phyloP scores from a whole-genome alignment of 2,888 invertebrate species.

The Calameuta idolon region DNA sequence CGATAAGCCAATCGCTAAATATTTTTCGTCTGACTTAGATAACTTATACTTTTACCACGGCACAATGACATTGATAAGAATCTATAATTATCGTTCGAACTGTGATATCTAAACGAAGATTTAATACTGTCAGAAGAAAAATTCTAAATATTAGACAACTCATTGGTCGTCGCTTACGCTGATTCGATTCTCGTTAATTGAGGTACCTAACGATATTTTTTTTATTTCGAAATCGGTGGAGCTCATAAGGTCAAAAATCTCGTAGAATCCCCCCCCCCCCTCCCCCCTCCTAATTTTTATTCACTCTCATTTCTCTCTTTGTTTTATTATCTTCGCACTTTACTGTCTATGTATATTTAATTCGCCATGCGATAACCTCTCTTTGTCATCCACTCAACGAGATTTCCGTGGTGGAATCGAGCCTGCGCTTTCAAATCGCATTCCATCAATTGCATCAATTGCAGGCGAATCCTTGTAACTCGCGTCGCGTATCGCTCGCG shows the following conservation, averaged over 20 bases:
- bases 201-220: background rate
- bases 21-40: background rate
- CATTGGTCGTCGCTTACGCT: background rate
- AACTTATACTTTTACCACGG: background rate
- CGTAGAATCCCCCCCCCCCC: too few relatives aligned
- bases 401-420: background rate
- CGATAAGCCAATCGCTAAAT: background rate
- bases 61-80: background rate
- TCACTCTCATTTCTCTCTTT: background rate
- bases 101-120: background rate
- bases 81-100: background rate
- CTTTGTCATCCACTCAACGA: background rate
- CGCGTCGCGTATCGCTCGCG: background rate
- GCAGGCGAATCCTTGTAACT: background rate
- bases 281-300: background rate
- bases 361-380: background rate
- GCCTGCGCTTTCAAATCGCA: background rate
- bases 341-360: background rate
- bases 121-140: background rate
- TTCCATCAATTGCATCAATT: constrained; percentile 7
- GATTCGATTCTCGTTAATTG: background rate
- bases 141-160: background rate
- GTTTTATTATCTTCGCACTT: background rate
- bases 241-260: background rate
- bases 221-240: background rate